These are phyloP conservation scores for Oreochromis spilurus DNA, from an alignment of 2,113 vertebrate genomes.

Conservation along the genomic window DNA sequence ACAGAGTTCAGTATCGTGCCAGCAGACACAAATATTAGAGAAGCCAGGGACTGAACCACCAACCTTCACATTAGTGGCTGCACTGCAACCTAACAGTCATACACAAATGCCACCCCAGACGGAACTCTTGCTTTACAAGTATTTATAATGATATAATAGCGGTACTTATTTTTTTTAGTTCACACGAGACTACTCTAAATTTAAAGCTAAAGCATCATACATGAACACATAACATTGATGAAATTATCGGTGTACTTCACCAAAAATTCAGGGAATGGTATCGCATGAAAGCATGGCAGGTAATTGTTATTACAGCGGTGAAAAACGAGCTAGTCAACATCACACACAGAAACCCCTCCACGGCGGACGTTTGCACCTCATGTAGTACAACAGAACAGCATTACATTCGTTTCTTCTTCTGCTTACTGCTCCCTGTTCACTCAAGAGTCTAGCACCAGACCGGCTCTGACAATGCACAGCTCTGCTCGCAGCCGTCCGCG, in stretches of 20 bases:
- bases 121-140: background rate
- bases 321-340: background rate
- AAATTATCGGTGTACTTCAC: background rate
- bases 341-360: background rate
- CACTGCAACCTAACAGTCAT: background rate
- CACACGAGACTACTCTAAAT: background rate
- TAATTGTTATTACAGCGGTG: background rate
- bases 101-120: background rate
- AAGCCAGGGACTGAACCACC: background rate
- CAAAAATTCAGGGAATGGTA: background rate
- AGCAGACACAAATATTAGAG: background rate
- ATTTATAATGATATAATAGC: background rate
- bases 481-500: background rate
- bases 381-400: conserved; percentile 30
- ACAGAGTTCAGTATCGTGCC: background rate
- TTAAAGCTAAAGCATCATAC: background rate
- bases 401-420: conserved; percentile 3
- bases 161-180: conserved; percentile 5
- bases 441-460: conserved; percentile 1
- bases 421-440: conserved; percentile 8
- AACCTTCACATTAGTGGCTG: background rate
- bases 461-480: background rate
- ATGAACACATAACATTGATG: background rate
- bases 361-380: background rate
- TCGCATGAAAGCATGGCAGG: background rate